phyloP scores from a whole-genome alignment of 2,113 vertebrate species.

The Myotis davidii region DNA sequence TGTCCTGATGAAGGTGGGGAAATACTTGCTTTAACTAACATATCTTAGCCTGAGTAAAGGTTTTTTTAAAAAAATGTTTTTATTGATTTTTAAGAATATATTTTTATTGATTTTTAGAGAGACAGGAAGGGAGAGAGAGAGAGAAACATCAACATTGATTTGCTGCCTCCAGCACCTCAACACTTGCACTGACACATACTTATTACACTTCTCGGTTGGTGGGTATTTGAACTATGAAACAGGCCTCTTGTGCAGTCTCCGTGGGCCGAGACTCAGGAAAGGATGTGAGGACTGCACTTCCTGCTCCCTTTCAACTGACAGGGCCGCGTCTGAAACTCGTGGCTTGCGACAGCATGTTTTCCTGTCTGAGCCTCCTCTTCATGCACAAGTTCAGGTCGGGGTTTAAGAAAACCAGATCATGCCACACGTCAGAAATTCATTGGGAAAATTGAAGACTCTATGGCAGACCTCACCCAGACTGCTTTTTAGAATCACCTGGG shows the following conservation, averaged over 20 bases:
- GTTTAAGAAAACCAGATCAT: not conserved
- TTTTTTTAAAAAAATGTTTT: not conserved
- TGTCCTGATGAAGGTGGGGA: not conserved
- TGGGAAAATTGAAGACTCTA: rapidly evolving
- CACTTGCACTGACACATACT: rapidly evolving
- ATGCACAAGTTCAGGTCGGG: rapidly evolving
- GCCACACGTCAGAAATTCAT: rapidly evolving
- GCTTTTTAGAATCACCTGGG: not conserved
- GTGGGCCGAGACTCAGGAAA: not conserved
- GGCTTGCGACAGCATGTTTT: not conserved
- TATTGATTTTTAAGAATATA: not conserved
- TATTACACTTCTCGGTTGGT: too few relatives aligned
- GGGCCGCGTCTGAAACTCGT: rapidly evolving
- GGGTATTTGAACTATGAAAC: too few relatives aligned
- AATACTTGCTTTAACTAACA: not conserved
- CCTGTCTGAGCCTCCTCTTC: not conserved
- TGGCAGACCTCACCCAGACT: not conserved
- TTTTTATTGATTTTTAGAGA: not conserved
- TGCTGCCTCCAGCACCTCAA: too few relatives aligned
- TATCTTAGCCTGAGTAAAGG: not conserved
- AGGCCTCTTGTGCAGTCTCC: not conserved
- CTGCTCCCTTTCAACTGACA: too few relatives aligned
- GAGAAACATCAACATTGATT: too few relatives aligned
- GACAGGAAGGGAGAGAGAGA: not conserved
- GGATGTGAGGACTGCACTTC: too few relatives aligned